These are phyloP conservation scores for Toxotes jaculatrix DNA, from an alignment of 2,113 vertebrate genomes.

Conservation along the genomic window DNA sequence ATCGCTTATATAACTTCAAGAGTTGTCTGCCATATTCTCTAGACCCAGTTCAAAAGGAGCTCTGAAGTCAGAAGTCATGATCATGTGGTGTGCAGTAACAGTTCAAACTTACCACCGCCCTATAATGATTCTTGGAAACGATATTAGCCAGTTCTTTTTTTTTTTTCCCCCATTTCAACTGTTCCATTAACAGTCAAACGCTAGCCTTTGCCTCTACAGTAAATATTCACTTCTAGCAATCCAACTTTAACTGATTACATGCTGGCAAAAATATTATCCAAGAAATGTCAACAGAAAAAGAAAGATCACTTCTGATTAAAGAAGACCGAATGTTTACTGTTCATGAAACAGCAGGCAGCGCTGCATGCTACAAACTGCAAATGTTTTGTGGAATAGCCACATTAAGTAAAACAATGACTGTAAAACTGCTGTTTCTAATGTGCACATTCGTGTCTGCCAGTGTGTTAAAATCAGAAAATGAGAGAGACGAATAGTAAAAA, in stretches of 20 bases:
- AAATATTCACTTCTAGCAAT: not conserved
- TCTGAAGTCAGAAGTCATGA: conserved; percentile 50
- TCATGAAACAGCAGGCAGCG: conserved; percentile 35
- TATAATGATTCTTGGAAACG: not conserved
- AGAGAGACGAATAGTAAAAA: not conserved
- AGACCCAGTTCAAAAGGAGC: conserved; percentile 37
- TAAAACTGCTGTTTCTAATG: not conserved
- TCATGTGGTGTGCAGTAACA: conserved; percentile 19
- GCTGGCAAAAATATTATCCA: not conserved
- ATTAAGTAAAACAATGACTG: not conserved
- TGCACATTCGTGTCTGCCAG: not conserved
- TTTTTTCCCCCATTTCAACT: not conserved
- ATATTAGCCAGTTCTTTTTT: not conserved
- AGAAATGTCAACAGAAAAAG: not conserved
- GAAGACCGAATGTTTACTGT: not conserved
- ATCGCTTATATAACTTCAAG: conserved; percentile 42
- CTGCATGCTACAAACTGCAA: conserved; percentile 5
- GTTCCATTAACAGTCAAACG: conserved; percentile 4
- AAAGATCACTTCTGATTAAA: not conserved
- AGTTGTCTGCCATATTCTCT: conserved; percentile 13
- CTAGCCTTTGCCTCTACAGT: not conserved
- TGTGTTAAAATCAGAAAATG: not conserved
- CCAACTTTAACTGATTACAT: conserved; percentile 2
- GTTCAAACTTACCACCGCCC: conserved; percentile 25
- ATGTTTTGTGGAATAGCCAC: not conserved